A percentile compares a stretch with the other conserved stretches of the same genome.
phyloP scores from a whole-genome alignment of 2,797 vertebrate species.

The Malurus splendens region DNA sequence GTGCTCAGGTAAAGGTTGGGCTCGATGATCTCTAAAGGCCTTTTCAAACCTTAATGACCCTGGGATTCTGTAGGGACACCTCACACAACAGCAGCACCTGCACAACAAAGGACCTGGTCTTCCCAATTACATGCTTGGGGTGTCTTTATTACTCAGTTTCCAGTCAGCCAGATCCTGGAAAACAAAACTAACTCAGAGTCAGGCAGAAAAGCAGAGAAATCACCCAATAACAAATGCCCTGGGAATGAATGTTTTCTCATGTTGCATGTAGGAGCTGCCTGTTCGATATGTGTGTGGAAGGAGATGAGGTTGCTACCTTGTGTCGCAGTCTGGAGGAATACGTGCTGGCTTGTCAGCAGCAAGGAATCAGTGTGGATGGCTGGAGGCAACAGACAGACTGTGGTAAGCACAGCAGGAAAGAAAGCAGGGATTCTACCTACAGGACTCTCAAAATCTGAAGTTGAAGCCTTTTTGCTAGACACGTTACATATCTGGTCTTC shows the following conservation, averaged over 20 bases:
- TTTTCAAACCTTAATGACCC: background rate
- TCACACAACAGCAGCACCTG: background rate
- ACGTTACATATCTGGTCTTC: background rate
- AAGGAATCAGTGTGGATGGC: constrained; percentile 7
- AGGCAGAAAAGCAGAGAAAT: background rate
- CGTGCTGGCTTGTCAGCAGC: constrained; percentile 46
- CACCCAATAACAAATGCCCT: background rate
- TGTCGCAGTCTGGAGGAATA: constrained; percentile 58
- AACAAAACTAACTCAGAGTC: background rate
- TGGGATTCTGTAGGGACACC: background rate
- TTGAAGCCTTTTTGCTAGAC: background rate
- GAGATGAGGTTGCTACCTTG: constrained; percentile 3
- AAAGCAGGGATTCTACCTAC: background rate
- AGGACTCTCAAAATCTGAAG: background rate
- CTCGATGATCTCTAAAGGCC: background rate
- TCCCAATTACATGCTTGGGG: background rate
- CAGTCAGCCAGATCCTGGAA: background rate
- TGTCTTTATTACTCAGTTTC: background rate
- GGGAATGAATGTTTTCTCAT: background rate
- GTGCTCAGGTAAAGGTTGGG: background rate
- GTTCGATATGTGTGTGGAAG: constrained; percentile 53
- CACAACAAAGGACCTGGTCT: background rate
- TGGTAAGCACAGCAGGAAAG: constrained; percentile 45
- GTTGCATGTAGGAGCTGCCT: constrained; percentile 55
- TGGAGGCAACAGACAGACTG: constrained; percentile 44